phyloP scores from a whole-genome alignment of 1,140 invertebrate species.

The Panagrolaimus sp. region DNA sequence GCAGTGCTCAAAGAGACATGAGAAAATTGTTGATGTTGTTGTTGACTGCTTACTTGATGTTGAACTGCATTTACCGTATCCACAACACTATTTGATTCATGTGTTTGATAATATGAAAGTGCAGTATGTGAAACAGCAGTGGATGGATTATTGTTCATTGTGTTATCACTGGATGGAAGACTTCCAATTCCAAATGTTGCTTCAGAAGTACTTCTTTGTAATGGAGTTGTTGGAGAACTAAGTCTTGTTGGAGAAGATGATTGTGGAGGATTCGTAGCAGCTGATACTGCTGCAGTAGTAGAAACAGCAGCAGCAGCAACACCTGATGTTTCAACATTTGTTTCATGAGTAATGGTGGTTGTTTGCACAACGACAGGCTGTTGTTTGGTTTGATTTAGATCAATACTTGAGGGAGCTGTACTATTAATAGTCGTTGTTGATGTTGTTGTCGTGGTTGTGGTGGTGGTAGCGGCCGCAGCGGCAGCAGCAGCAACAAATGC shows the following conservation, averaged over 20 bases:
- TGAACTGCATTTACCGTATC: neutral
- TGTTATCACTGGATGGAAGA: neutral
- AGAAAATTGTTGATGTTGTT: neutral
- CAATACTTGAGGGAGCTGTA: too few species aligned
- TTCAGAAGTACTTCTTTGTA: constrained; percentile 5
- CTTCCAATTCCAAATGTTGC: neutral
- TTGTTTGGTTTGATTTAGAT: too few species aligned
- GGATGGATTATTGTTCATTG: neutral
- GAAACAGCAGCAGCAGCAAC: neutral
- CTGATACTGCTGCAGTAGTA: too few species aligned
- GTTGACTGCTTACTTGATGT: neutral
- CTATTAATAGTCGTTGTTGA: neutral
- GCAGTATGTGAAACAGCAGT: neutral
- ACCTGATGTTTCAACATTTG: neutral
- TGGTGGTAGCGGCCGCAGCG: neutral
- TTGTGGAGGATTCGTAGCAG: neutral
- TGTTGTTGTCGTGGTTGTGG: neutral
- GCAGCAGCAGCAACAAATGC: too few species aligned
- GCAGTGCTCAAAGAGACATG: neutral
- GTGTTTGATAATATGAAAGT: neutral
- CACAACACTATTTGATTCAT: neutral
- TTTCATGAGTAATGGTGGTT: too few species aligned
- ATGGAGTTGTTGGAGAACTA: neutral
- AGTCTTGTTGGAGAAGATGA: neutral
- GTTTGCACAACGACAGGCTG: neutral